Evolutionary conservation across 2,113 vertebrate species (phyloP), one percentile per base, ranked within the genome.

Genomic region (Isichthys henryi): DNA sequence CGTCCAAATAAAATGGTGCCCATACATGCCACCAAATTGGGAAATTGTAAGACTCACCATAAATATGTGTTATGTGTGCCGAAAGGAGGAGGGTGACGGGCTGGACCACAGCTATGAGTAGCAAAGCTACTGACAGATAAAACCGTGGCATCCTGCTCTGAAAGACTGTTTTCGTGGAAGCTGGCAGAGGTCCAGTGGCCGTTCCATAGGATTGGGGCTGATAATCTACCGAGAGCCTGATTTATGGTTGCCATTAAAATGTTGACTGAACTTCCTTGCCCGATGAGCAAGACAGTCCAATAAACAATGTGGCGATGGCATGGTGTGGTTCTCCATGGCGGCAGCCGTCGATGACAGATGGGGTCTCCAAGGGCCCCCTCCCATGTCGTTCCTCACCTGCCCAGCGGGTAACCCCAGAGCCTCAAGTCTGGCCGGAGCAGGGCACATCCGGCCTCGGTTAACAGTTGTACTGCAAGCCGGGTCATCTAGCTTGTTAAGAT

Each of bases 161-260:
- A 90, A 66, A 84, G 90, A 53, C 43, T 48, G 53, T 82, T 90
- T 86, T 56, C 94, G 93, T 90, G 90, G 0, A 53, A 89, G 89
- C 89, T 95, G 94, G 94, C 93, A 87, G 62, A 31, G 48, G 74
- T 91, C 94, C 93, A 94, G 90, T 91, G 17, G 89, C 89, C 89
- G 91, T 93, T 93, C 93, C 90, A 90, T 91, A 91, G 92, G 91
- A 94, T 92, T 92, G 88, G 92, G 90, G 89, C 91, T 87, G 31
- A 93, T 95, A 95, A 95, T 95, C 94, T 94, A 93, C 84, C 1
- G 77, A 92, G 91, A 91, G 88, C 87, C 93, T 95, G 94, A 95
- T 95, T 95, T 94, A 95, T 92, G 92, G 92, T 90, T 91, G 89
- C 92, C 91, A 93, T 94, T 94, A 94, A 92, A 92, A 85, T 93